Evolutionary conservation across 2,888 invertebrate genomes (phyloP).

Genomic region (Thera britannica): DNA sequence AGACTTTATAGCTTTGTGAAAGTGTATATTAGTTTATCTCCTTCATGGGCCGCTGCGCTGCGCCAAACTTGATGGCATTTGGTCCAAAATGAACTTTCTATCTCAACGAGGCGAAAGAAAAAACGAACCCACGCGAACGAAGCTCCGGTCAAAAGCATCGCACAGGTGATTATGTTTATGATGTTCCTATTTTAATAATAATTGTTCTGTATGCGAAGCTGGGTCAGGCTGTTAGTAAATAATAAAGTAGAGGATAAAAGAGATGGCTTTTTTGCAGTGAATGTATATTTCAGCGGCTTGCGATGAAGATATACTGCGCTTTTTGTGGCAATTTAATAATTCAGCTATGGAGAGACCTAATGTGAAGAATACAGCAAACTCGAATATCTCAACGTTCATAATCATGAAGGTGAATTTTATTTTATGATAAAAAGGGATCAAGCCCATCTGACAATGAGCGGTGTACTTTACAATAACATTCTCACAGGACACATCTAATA

Average conservation of each 20-base stretch:
- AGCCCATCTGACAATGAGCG: too few species aligned
- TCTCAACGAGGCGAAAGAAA: too few species aligned
- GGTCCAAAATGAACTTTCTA: too few species aligned
- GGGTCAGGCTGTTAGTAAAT: constrained; percentile 5
- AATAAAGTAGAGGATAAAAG: constrained; percentile 8
- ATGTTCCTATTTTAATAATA: neutral
- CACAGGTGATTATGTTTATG: neutral
- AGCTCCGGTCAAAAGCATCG: neutral
- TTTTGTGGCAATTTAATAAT: constrained; percentile 10
- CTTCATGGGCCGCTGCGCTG: too few species aligned
- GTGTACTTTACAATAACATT: too few species aligned
- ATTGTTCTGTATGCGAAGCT: neutral
- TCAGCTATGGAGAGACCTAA: constrained; percentile 4
- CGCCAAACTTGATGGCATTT: too few species aligned
- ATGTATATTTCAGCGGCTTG: constrained; percentile 4
- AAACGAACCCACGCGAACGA: neutral
- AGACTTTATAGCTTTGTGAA: too few species aligned
- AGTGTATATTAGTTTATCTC: too few species aligned
- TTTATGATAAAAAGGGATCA: too few species aligned
- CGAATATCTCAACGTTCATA: neutral
- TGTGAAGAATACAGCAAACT: neutral
- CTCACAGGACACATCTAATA: too few species aligned
- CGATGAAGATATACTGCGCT: constrained; percentile 4
- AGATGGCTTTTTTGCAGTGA: constrained; percentile 7
- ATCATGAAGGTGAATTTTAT: neutral